A percentile compares a stretch with the other conserved stretches of the same genome.
These are phyloP conservation scores for Chaetogeoica ovagalla DNA, from an alignment of 2,888 invertebrate genomes.

Conservation along the genomic window DNA sequence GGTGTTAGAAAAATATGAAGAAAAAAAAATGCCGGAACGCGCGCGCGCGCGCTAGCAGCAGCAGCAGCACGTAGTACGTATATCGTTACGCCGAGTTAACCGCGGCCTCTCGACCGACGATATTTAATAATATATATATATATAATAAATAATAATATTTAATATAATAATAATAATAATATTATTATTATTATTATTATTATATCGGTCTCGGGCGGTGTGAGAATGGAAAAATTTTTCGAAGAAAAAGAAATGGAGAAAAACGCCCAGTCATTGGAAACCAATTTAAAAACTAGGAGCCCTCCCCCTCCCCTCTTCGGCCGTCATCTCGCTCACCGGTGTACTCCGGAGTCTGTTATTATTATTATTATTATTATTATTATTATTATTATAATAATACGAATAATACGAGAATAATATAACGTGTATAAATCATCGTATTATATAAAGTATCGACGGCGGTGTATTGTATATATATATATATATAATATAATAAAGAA, in stretches of 20 bases:
- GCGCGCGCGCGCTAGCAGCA: not conserved
- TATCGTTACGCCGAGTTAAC: conserved; percentile 23
- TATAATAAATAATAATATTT: not conserved
- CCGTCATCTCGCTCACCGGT: not conserved
- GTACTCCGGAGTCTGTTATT: not conserved
- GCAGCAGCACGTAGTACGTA: no score
- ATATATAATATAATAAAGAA: no score
- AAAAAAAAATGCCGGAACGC: not conserved
- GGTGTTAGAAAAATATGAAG: no score
- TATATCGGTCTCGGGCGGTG: conserved; percentile 12
- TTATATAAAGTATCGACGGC: no score
- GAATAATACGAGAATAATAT: no score
- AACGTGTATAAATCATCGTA: no score
- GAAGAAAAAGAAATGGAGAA: conserved; percentile 10
- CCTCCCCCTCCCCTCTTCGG: not conserved
- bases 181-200: no score
- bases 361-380: no score
- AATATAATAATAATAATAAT: not conserved
- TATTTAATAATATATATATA: conserved; percentile 7
- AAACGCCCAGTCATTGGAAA: conserved; percentile 49
- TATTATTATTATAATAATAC: no score
- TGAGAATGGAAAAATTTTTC: conserved; percentile 28
- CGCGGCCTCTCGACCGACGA: no score
- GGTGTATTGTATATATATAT: no score
- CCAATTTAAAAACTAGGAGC: conserved; percentile 48